Evolutionary conservation across 2,888 invertebrate genomes (phyloP).

Genomic region (Tachina lurida): DNA sequence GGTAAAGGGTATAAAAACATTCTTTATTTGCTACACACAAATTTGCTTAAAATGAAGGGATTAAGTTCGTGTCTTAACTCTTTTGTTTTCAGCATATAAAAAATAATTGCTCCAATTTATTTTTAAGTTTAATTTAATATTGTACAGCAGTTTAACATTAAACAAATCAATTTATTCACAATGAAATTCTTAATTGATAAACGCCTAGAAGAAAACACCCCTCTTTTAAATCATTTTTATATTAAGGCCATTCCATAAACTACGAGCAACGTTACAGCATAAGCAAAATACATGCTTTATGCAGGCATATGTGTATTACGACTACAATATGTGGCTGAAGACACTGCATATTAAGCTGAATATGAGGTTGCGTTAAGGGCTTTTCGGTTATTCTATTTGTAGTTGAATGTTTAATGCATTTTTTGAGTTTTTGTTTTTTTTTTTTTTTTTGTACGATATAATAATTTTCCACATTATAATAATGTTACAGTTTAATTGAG

Average conservation of each 20-base stretch:
- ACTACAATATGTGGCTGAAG: neutral
- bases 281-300: conserved; percentile 11
- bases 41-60: neutral
- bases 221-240: conserved; percentile 27
- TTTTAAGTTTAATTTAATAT: conserved; percentile 13
- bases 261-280: conserved; percentile 28
- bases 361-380: conserved; percentile 11
- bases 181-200: conserved; percentile 62
- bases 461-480: conserved; percentile 66
- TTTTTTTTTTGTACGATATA: conserved; percentile 35
- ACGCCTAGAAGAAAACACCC: conserved; percentile 61
- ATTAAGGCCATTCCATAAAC: conserved; percentile 14
- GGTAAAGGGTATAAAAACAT: too few species aligned
- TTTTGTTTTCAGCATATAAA: neutral
- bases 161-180: conserved; percentile 69
- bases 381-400: conserved; percentile 46
- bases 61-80: conserved; percentile 63
- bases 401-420: neutral
- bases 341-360: neutral
- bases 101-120: conserved; percentile 31
- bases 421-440: neutral
- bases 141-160: conserved; percentile 49
- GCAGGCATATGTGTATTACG: neutral
- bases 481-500: conserved; percentile 69
- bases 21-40: neutral